Evolutionary conservation across 1,140 invertebrate species (phyloP).

Genomic region (Melanaphis sacchari): DNA sequence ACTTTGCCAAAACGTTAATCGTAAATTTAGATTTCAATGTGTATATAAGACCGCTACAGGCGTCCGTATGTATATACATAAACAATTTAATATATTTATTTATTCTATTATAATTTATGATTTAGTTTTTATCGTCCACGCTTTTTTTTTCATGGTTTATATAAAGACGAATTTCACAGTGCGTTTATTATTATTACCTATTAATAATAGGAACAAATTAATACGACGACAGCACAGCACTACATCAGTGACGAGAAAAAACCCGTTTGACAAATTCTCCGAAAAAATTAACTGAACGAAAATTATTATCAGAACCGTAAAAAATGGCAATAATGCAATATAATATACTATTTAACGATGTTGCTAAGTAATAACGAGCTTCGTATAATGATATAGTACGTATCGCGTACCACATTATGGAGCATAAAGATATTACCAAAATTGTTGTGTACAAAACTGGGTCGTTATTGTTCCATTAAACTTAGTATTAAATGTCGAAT

Average conservation of each 20-base stretch:
- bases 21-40: slow-evolving; percentile 16
- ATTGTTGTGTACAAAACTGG: background rate
- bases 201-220: background rate
- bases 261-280: background rate
- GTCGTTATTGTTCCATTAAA: slow-evolving; percentile 23
- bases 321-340: background rate
- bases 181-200: background rate
- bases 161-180: background rate
- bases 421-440: too few species aligned
- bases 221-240: background rate
- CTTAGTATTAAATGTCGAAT: background rate
- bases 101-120: slow-evolving; percentile 13
- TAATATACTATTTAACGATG: background rate
- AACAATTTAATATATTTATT: slow-evolving; percentile 1
- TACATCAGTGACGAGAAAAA: background rate
- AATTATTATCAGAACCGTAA: background rate
- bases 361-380: background rate
- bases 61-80: background rate
- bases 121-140: background rate
- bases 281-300: background rate
- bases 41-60: background rate
- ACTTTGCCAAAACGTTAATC: slow-evolving; percentile 26
- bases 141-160: background rate
- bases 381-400: background rate
- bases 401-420: background rate